phyloP scores from a whole-genome alignment of 2,888 invertebrate species.

The Lasioglossum vierecki region DNA sequence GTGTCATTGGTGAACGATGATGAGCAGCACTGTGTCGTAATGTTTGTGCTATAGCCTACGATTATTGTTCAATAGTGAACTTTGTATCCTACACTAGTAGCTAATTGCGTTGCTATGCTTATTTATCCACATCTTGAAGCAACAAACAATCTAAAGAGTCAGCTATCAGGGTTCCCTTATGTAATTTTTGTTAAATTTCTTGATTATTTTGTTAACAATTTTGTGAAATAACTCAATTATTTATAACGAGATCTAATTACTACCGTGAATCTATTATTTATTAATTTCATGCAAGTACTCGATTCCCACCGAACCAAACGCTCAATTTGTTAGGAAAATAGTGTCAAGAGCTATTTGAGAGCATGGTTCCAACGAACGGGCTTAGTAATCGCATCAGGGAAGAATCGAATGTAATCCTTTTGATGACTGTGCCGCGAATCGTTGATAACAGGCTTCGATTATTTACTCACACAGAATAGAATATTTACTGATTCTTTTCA shows the following conservation, averaged over 20 bases:
- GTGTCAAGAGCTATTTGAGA: neutral
- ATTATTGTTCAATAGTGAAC: neutral
- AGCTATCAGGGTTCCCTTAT: neutral
- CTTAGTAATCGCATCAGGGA: neutral
- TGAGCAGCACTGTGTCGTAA: neutral
- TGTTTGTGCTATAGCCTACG: neutral
- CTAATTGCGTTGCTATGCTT: neutral
- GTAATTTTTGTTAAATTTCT: neutral
- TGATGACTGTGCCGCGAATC: neutral
- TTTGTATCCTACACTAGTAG: neutral
- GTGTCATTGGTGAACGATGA: neutral
- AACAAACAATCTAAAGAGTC: neutral
- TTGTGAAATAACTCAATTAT: neutral
- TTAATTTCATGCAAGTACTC: neutral
- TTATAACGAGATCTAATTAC: too few species aligned
- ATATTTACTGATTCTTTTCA: slow-evolving; percentile 27
- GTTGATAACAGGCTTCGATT: neutral
- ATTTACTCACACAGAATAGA: neutral
- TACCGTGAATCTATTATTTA: neutral
- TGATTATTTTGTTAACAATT: neutral
- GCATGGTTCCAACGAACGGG: neutral
- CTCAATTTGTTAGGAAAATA: neutral
- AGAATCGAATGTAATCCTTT: neutral
- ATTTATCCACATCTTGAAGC: neutral
- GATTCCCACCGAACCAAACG: neutral